Evolutionary conservation across 2,888 invertebrate genomes (phyloP), one percentile per base, ranked within the genome.

Genomic region (Octonoba sinensis): DNA sequence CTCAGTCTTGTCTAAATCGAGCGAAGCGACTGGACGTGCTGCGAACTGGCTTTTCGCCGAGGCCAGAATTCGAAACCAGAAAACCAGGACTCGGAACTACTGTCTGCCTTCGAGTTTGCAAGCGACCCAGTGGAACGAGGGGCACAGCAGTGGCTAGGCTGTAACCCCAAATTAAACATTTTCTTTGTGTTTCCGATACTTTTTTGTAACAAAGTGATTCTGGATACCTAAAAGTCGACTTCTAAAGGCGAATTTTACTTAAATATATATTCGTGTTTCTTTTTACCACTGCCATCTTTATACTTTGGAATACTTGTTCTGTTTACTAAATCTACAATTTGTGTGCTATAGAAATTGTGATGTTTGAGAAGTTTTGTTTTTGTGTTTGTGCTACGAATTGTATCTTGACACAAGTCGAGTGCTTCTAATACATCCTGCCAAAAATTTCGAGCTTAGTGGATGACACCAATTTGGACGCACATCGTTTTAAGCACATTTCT

Each of bases 361-460:
- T 36, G 36, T 36, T 36, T 8, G 8, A 11, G 36, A 36, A 36
- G 36, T 11, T 18, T 20, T 75, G n/a, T 47, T 51, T 51, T 60
- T 75, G 24, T n/a, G 36, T 36, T 27, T 20, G 67, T 60, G 67
- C 15, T 24, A 24, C 22, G 44, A 44, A n/a, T 44, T n/a, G 57
- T 15, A 24, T 49, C 18, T 56, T 49, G 22, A 46, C 15, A 12
- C 1, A 22, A 12, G 15, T 24, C 12, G 59, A 27, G 59, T 22
- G 47, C 56, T 18, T 36, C 27, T 18, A 69, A 59, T 1, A 76
- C 46, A 70, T 77, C 77, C 77, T 77, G 77, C 77, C 77, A 71
- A 59, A 36, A 51, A 77, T 56, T 46, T 64, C 65, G 77, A 77
- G 77, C 77, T 77, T 77, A 77, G 12, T 46, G 22, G n/a, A 70